Percentiles rank a stretch among this genome's conserved stretches.
Conservation (phyloP, 2,113 vertebrate species). For the Atherinomorus stipes region DNA sequence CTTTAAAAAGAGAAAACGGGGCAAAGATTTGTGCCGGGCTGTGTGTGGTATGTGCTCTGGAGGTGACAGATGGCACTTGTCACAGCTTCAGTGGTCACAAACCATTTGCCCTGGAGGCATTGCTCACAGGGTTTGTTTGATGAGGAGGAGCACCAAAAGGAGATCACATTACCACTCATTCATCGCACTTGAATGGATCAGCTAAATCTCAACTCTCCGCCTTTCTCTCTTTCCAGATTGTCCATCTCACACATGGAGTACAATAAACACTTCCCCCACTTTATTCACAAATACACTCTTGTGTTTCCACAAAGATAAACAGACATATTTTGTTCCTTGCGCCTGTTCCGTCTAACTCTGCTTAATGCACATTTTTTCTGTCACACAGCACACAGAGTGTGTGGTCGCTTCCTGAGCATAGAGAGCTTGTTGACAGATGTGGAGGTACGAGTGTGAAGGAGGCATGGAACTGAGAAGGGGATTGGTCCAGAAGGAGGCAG, state of each 20-base stretch:
- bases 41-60: constrained; percentile 70
- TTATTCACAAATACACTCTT: constrained; percentile 50
- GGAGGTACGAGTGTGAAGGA: constrained; percentile 57
- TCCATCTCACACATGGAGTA: constrained; percentile 53
- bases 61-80: constrained; percentile 80
- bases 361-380: constrained; percentile 18
- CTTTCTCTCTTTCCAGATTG: constrained; percentile 44
- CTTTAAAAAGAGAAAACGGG: not conserved
- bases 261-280: constrained; percentile 58
- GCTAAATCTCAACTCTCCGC: not conserved
- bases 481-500: not conserved
- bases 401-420: constrained; percentile 59
- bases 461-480: constrained; percentile 20
- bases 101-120: constrained; percentile 83
- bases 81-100: constrained; percentile 69
- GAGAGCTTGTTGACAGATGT: constrained; percentile 71
- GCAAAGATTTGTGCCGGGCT: constrained; percentile 50
- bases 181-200: constrained; percentile 51
- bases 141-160: constrained; percentile 80
- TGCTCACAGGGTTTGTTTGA: constrained; percentile 81
- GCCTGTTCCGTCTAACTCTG: constrained; percentile 27
- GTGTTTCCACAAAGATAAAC: constrained; percentile 43
- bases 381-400: constrained; percentile 39
- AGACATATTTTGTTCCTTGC: constrained; percentile 43
- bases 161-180: constrained; percentile 78